Conservation (phyloP, 2,888 invertebrate species). For the Fragum sueziense region DNA sequence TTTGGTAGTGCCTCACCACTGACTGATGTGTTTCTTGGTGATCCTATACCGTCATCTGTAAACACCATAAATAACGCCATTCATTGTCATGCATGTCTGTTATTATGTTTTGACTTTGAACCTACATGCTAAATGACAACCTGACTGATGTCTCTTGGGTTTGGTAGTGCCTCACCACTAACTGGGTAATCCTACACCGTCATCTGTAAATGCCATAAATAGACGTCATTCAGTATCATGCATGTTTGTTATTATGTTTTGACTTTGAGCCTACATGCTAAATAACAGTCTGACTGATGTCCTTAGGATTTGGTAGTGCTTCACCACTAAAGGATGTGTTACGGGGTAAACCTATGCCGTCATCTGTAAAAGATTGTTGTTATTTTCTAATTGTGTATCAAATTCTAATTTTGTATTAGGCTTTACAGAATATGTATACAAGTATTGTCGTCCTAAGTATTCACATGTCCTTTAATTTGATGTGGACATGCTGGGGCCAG, state of each 20-base stretch:
- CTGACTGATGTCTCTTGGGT: background rate
- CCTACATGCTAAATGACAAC: no score
- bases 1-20: background rate
- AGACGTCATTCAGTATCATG: no score
- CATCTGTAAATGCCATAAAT: background rate
- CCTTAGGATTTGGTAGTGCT: background rate
- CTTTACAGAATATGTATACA: no score
- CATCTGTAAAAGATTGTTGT: conserved; percentile 1
- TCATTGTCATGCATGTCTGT: no score
- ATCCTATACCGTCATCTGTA: background rate
- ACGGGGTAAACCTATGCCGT: background rate
- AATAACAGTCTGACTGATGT: background rate
- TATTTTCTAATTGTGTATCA: no score
- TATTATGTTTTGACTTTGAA: no score
- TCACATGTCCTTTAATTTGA: no score
- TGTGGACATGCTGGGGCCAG: no score
- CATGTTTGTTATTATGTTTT: no score
- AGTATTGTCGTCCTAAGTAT: no score
- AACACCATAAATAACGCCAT: background rate
- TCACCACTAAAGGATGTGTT: background rate
- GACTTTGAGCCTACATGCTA: no score
- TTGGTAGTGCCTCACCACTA: background rate
- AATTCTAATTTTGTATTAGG: no score
- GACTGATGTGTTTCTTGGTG: background rate
- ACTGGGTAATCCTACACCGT: background rate